Conservation (phyloP, 1,140 invertebrate genomes). For the Drosophila kepulauana region DNA sequence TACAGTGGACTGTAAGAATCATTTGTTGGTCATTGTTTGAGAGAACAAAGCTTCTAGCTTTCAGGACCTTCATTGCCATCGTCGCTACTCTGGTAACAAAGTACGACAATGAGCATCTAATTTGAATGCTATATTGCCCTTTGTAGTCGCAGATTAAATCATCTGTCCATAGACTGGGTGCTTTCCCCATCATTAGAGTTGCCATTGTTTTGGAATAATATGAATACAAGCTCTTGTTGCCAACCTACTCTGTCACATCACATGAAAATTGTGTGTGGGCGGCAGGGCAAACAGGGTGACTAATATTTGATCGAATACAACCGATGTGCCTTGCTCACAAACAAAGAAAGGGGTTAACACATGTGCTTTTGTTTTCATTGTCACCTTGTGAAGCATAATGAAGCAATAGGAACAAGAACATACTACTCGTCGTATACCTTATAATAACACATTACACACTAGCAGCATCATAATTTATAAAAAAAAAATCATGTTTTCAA, state of each 20-base stretch:
- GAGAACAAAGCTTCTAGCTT: slow-evolving; percentile 55
- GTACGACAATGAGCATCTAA: slow-evolving; percentile 77
- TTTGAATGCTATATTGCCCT: slow-evolving; percentile 80
- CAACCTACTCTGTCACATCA: slow-evolving; percentile 16
- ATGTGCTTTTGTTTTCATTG: slow-evolving; percentile 18
- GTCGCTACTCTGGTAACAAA: slow-evolving; percentile 75
- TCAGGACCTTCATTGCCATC: slow-evolving; percentile 34
- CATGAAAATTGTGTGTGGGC: slow-evolving; percentile 4
- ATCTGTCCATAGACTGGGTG: slow-evolving; percentile 49
- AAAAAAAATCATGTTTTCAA: slow-evolving; percentile 61
- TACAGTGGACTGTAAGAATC: slow-evolving; percentile 42
- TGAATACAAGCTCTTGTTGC: slow-evolving; percentile 48
- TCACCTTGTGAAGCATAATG: background rate
- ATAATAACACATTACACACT: background rate
- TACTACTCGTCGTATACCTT: slow-evolving; percentile 2
- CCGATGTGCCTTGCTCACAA: background rate
- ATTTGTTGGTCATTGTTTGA: slow-evolving; percentile 75
- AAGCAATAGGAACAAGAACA: background rate
- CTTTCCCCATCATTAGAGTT: slow-evolving; percentile 75
- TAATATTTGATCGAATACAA: slow-evolving; percentile 38
- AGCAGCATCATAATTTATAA: slow-evolving; percentile 47
- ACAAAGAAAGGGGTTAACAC: background rate
- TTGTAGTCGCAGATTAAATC: slow-evolving; percentile 79
- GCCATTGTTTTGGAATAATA: slow-evolving; percentile 67
- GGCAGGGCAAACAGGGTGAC: slow-evolving; percentile 5